phyloP scores from a whole-genome alignment of 2,113 vertebrate species.

The Butorides virescens region DNA sequence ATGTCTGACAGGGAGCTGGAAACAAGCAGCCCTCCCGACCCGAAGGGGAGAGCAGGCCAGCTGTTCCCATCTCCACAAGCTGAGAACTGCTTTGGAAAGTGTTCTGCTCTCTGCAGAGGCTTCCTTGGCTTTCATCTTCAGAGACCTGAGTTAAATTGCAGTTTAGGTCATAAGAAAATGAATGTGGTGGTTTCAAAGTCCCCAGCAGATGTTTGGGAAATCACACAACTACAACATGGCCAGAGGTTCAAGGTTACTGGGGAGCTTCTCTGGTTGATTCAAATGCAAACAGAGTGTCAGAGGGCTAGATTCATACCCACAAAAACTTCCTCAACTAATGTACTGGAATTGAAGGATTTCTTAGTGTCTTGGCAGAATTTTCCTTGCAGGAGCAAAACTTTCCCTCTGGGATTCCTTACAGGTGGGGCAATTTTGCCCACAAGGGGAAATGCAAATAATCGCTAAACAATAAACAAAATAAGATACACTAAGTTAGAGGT shows the following conservation, averaged over 20 bases:
- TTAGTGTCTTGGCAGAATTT: neutral
- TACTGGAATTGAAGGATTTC: neutral
- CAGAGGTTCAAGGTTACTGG: neutral
- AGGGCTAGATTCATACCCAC: neutral
- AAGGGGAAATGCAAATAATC: neutral
- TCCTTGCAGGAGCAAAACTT: neutral
- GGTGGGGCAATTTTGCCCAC: neutral
- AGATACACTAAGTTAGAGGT: neutral
- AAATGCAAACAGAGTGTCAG: neutral
- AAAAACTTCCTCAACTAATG: neutral
- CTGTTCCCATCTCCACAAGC: neutral
- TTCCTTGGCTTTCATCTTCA: constrained; percentile 42
- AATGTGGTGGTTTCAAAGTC: constrained; percentile 42
- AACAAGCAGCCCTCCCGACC: neutral
- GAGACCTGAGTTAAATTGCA: constrained; percentile 31
- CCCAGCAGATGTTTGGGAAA: constrained; percentile 52
- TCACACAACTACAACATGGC: neutral
- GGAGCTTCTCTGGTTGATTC: neutral
- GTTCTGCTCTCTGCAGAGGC: neutral
- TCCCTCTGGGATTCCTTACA: neutral
- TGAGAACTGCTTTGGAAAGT: neutral
- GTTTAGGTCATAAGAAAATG: constrained; percentile 31
- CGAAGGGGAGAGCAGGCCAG: neutral
- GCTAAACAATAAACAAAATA: neutral
- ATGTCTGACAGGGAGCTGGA: neutral